Conservation (phyloP, 2,797 vertebrate genomes). For the Pangasius macronema region DNA sequence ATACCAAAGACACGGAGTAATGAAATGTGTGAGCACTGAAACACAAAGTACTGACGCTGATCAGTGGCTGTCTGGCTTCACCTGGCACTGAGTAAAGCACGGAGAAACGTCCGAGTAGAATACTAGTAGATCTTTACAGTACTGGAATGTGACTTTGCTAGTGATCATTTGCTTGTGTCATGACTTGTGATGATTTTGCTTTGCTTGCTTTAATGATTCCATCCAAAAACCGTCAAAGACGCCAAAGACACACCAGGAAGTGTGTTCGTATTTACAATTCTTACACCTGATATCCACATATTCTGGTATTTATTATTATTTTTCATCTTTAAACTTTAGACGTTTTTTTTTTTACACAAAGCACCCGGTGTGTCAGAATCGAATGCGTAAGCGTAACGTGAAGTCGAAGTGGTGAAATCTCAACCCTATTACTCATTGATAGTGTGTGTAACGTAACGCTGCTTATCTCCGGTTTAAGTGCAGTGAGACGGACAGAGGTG, state of each 20-base stretch:
- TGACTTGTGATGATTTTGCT: neutral
- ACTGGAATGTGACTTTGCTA: neutral
- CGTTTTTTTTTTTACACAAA: neutral
- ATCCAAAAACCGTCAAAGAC: neutral
- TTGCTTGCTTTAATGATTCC: neutral
- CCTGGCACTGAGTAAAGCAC: too few relatives aligned
- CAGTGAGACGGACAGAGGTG: conserved; percentile 41
- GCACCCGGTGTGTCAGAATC: neutral
- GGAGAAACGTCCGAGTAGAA: neutral
- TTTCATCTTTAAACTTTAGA: neutral
- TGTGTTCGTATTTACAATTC: neutral
- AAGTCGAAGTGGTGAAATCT: conserved; percentile 29
- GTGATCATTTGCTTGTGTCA: neutral
- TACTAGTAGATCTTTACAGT: neutral
- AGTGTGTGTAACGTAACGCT: conserved; percentile 49
- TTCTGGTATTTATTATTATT: neutral
- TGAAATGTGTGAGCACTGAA: conserved; percentile 28
- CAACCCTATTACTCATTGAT: conserved; percentile 56
- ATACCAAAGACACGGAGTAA: neutral
- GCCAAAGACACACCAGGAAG: neutral
- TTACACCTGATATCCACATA: neutral
- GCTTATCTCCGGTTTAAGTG: conserved; percentile 48
- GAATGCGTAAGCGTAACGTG: conserved; percentile 45
- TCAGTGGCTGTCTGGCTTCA: neutral
- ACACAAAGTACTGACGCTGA: neutral